Percentiles rank a stretch among this genome's conserved stretches.
phyloP scores from a whole-genome alignment of 2,113 vertebrate genomes.

The Myotis davidii region DNA sequence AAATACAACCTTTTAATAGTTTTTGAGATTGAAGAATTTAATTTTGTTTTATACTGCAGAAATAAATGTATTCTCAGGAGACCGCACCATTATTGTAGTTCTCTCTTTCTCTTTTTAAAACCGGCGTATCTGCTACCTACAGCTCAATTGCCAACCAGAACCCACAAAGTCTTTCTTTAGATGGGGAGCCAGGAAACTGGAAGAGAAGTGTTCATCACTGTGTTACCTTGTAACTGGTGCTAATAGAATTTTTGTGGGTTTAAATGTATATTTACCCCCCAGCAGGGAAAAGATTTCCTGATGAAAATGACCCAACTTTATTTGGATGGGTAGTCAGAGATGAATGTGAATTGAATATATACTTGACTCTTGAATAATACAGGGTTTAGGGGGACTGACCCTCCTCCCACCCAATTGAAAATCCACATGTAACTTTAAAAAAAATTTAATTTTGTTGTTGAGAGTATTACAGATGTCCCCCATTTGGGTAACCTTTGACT shows the following conservation, averaged over 20 bases:
- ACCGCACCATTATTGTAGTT: constrained; percentile 89
- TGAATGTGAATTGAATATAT: background rate
- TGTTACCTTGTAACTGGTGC: background rate
- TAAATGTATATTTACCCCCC: background rate
- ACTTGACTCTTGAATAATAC: background rate
- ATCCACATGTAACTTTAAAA: background rate
- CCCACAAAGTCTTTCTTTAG: constrained; percentile 4
- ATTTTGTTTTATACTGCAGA: constrained; percentile 88
- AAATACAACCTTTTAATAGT: constrained; percentile 91
- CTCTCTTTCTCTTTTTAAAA: constrained; percentile 62
- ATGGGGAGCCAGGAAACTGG: constrained; percentile 23
- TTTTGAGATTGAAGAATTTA: constrained; percentile 89
- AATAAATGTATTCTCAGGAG: constrained; percentile 92
- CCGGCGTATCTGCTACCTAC: constrained; percentile 59
- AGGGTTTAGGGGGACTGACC: too few relatives aligned
- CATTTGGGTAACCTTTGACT: background rate
- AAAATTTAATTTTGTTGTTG: too few relatives aligned
- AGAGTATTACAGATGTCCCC: too few relatives aligned
- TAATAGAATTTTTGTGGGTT: constrained; percentile 1
- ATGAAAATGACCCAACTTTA: background rate
- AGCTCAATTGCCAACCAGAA: constrained; percentile 38
- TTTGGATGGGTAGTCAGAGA: background rate
- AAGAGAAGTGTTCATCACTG: background rate
- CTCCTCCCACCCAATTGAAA: background rate
- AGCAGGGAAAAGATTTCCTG: background rate